These are phyloP conservation scores for Axis porcinus DNA, from an alignment of 2,113 vertebrate genomes.

Conservation along the genomic window DNA sequence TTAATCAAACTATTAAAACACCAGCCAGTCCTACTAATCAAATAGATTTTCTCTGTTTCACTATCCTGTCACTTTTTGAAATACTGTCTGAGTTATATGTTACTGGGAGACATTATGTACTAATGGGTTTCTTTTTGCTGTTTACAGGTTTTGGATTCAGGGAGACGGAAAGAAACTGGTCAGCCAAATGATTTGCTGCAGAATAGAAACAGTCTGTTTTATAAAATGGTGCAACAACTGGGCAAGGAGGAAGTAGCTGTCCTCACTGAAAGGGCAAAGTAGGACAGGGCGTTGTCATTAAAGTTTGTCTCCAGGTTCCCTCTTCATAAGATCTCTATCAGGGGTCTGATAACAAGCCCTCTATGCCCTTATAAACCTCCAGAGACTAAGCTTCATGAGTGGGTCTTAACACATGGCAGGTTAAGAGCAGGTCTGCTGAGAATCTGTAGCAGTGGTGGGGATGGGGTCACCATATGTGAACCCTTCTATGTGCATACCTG, in stretches of 20 bases:
- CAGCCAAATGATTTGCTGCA: conserved; percentile 91
- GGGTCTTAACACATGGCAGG: neutral
- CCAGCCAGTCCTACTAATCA: conserved; percentile 39
- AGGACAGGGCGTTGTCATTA: conserved; percentile 80
- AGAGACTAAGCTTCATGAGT: conserved; percentile 61
- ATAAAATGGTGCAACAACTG: conserved; percentile 94
- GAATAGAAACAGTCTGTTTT: conserved; percentile 87
- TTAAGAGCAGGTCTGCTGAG: conserved; percentile 59
- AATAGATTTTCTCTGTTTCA: neutral
- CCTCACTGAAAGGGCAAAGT: conserved; percentile 82
- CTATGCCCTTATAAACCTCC: conserved; percentile 67
- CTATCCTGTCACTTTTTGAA: conserved; percentile 24
- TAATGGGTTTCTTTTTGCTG: conserved; percentile 77
- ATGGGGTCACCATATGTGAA: too few species aligned
- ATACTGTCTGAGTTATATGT: conserved; percentile 56
- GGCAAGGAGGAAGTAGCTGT: conserved; percentile 76
- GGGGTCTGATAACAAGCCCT: conserved; percentile 48
- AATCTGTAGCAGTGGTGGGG: neutral
- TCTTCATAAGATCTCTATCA: conserved; percentile 59
- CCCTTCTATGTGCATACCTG: rapidly evolving
- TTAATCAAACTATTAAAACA: conserved; percentile 51
- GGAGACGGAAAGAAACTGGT: conserved; percentile 88
- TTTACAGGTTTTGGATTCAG: conserved; percentile 91
- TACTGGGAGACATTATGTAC: conserved; percentile 59
- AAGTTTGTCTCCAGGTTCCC: conserved; percentile 56